Evolutionary conservation across 2,113 vertebrate species (phyloP), one percentile per base, ranked within the genome.

Genomic region (Cheirogaleus medius): DNA sequence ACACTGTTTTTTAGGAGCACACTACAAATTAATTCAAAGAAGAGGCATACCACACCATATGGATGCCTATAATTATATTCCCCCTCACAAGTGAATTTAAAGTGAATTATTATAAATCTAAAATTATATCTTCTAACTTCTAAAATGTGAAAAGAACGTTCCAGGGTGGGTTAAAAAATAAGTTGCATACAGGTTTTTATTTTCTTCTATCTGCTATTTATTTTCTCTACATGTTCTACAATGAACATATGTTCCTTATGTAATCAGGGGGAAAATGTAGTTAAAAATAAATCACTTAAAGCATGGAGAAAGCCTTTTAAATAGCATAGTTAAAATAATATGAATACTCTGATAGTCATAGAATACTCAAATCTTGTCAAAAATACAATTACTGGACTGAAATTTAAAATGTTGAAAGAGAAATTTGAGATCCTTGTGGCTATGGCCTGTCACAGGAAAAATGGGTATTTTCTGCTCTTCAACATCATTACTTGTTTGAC

Each of bases 141-240:
- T 92, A 81, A 95, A 84, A 54, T 84, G 20, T 87, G 58, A 56
- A 81, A 80, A 86, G 49, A 68, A 84, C 88, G 42, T 42, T 69
- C 27, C 47, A 80, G 15, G 34, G 32, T 78, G 73, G 49, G 25
- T 58, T 91, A 23, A 92, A 96, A 91, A 85, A 77, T 77, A 49
- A 92, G 63, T 49, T 44, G 10, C 54, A 32, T 47, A 13, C 52
- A 78, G 63, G 63, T 87, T 94, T 90, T 87, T 77, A 34, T 90
- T 92, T 91, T 69, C 6, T 44, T 87, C 47, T 91, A 63, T 64
- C 73, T 92, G 74, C 68, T 76, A 90, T 97, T 95, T 39, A 91
- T 81, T 85, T 91, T 89, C 49, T 80, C 20, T 3, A 13, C 73
- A 77, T 94, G 49, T 66, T 95, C 37, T 92, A 81, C 56, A 88